phyloP scores from a whole-genome alignment of 2,797 vertebrate species.

The Coranthus polyacanthus region DNA sequence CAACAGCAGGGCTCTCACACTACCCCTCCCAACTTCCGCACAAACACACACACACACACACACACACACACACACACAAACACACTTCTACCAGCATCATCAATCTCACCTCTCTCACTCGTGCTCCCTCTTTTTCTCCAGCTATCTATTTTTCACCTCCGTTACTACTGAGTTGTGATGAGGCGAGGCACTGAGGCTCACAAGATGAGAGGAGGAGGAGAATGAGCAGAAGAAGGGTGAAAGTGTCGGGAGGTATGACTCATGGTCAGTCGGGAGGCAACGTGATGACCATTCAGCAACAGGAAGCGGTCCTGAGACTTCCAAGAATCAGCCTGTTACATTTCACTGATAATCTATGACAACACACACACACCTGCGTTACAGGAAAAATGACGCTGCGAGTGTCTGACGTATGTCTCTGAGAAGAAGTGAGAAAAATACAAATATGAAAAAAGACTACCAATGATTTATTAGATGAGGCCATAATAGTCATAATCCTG shows the following conservation, averaged over 20 bases:
- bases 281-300: slow-evolving; percentile 45
- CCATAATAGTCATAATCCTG: slow-evolving; percentile 1
- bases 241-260: slow-evolving; percentile 68
- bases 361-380: slow-evolving; percentile 36
- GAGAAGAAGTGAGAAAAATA: slow-evolving; percentile 16
- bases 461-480: slow-evolving; percentile 37
- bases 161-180: slow-evolving; percentile 43
- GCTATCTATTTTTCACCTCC: slow-evolving; percentile 23
- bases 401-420: slow-evolving; percentile 6
- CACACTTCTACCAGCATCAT: slow-evolving; percentile 49
- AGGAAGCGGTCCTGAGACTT: slow-evolving; percentile 59
- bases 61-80: slow-evolving; percentile 14
- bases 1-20: slow-evolving; percentile 68
- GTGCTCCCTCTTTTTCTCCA: slow-evolving; percentile 1
- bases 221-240: slow-evolving; percentile 1
- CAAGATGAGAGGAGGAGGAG: slow-evolving; percentile 32
- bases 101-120: slow-evolving; percentile 16
- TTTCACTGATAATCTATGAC: slow-evolving; percentile 55
- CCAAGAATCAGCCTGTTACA: slow-evolving; percentile 60
- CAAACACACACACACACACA: neutral
- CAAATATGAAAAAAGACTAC: neutral
- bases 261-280: slow-evolving; percentile 56
- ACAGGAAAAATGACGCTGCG: slow-evolving; percentile 35
- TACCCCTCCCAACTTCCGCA: slow-evolving; percentile 53
- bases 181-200: slow-evolving; percentile 16